These are phyloP conservation scores for Zaprionus ghesquierei DNA, from an alignment of 1,140 invertebrate genomes.

Conservation along the genomic window DNA sequence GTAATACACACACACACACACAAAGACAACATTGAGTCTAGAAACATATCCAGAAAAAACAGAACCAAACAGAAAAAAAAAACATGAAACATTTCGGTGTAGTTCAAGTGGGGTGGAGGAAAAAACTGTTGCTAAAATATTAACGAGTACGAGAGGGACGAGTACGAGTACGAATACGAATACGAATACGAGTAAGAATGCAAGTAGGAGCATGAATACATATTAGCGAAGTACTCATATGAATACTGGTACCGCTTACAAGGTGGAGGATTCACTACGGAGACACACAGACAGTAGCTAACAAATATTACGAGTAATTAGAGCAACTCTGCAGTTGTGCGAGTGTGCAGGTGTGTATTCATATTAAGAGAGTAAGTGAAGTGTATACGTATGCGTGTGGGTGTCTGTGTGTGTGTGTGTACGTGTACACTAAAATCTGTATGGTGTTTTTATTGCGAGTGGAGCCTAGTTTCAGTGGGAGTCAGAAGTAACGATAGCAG, in stretches of 20 bases:
- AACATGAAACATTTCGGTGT: slow-evolving; percentile 22
- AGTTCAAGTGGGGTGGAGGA: slow-evolving; percentile 5
- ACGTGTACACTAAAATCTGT: neutral
- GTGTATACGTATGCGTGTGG: neutral
- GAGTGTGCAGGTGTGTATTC: slow-evolving; percentile 7
- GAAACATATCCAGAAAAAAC: slow-evolving; percentile 11
- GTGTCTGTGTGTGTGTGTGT: too few species aligned
- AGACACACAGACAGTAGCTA: slow-evolving; percentile 32
- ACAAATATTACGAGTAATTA: slow-evolving; percentile 35
- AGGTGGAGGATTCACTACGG: slow-evolving; percentile 16
- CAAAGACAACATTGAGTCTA: slow-evolving; percentile 15
- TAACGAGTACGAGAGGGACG: slow-evolving; percentile 15
- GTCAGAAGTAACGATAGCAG: neutral
- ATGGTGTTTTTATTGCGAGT: neutral
- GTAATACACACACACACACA: slow-evolving; percentile 2
- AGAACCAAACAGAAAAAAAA: neutral
- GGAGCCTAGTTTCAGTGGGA: neutral
- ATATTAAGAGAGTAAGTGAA: neutral
- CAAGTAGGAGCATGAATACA: slow-evolving; percentile 9
- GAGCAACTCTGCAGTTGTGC: slow-evolving; percentile 18
- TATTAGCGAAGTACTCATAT: neutral
- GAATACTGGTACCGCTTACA: neutral
- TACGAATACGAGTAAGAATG: neutral
- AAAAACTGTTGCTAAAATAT: slow-evolving; percentile 37
- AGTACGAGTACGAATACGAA: slow-evolving; percentile 3